Percentiles rank a stretch among this genome's conserved stretches.
These are phyloP conservation scores for Aphis craccivora DNA, from an alignment of 1,140 invertebrate genomes.

Conservation along the genomic window DNA sequence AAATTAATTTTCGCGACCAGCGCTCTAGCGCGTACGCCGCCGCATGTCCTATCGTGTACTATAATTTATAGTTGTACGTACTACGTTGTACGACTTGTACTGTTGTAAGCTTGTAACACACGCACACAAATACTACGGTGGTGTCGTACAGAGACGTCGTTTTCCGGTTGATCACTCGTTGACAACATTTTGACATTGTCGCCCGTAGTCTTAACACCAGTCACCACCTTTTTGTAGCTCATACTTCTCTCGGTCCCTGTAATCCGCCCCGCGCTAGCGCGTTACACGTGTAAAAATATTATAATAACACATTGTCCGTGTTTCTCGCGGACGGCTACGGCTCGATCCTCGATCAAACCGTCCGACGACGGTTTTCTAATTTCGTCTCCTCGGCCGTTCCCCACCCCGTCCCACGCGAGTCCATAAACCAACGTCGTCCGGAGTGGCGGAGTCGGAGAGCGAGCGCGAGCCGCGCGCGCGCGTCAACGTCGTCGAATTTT, in stretches of 20 bases:
- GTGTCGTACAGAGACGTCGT: too few relatives aligned
- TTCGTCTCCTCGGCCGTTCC: neutral
- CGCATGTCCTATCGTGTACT: too few relatives aligned
- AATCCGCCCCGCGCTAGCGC: too few relatives aligned
- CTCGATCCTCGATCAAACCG: too few relatives aligned
- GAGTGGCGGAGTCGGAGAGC: neutral
- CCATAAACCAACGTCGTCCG: neutral
- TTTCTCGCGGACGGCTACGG: too few relatives aligned
- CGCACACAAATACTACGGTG: too few relatives aligned
- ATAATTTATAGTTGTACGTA: too few relatives aligned
- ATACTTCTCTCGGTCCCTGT: neutral
- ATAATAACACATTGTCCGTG: neutral
- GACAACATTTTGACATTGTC: too few relatives aligned
- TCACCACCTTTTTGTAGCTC: too few relatives aligned
- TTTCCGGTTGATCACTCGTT: too few relatives aligned
- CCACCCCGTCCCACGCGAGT: neutral
- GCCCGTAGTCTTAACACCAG: too few relatives aligned
- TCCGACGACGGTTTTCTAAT: neutral
- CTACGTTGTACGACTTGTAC: too few relatives aligned
- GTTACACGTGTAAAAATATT: neutral
- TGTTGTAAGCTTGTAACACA: neutral
- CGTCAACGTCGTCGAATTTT: neutral
- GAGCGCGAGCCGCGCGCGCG: conserved; percentile 10
- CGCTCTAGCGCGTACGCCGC: neutral
- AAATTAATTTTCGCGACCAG: conserved; percentile 1